Percentiles rank a stretch among this genome's conserved stretches.
Conservation (phyloP, 2,113 vertebrate genomes). For the Rhegmatorhina hoffmannsi region DNA sequence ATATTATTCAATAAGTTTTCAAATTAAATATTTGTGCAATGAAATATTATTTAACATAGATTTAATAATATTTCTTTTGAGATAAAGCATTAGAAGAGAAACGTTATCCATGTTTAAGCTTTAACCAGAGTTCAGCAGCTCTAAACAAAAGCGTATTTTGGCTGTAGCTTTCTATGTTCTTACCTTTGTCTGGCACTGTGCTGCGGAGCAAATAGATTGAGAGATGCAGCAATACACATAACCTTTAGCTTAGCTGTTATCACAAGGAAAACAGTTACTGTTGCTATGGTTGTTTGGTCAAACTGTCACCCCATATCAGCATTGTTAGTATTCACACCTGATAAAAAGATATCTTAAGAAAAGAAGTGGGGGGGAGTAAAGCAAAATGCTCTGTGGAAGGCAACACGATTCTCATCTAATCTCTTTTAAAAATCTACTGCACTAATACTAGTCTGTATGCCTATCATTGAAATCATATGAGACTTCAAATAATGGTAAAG, state of each 20-base stretch:
- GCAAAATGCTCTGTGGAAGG: not conserved
- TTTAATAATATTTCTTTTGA: not conserved
- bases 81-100: not conserved
- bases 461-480: not conserved
- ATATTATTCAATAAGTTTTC: not conserved
- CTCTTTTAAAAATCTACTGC: conserved; percentile 21
- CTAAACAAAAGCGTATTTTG: not conserved
- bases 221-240: conserved; percentile 47
- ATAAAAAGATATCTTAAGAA: conserved; percentile 30
- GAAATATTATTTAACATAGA: not conserved
- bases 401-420: conserved; percentile 21
- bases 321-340: conserved; percentile 54
- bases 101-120: not conserved
- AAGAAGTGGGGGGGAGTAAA: not conserved
- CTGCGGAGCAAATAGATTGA: conserved; percentile 27
- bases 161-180: not conserved
- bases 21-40: not conserved
- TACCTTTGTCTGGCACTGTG: conserved; percentile 1
- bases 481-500: not conserved
- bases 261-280: conserved; percentile 43
- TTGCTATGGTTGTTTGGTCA: conserved; percentile 55
- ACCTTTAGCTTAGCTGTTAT: conserved; percentile 59
- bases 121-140: not conserved
- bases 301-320: conserved; percentile 48
- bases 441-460: not conserved